A percentile compares a stretch with the other conserved stretches of the same genome.
These are phyloP conservation scores for Enteromius paludinosus DNA, from an alignment of 2,797 vertebrate genomes.

Conservation along the genomic window DNA sequence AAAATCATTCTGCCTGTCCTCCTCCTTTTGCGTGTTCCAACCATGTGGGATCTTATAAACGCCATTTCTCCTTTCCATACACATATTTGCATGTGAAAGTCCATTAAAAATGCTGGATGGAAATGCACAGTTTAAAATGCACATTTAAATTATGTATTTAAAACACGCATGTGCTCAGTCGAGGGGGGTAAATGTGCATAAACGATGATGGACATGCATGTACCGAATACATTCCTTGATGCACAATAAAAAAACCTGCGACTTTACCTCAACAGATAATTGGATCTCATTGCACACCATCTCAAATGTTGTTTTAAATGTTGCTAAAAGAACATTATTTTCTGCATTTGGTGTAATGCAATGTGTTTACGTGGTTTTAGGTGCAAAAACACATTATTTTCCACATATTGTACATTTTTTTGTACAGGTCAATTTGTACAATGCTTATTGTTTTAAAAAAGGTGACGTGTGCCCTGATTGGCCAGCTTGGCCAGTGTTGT, in stretches of 20 bases:
- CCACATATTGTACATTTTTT: too few species aligned
- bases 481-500: too few species aligned
- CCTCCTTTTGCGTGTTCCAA: background rate
- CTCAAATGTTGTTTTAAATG: too few species aligned
- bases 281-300: background rate
- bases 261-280: background rate
- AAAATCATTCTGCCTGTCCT: background rate
- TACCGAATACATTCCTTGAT: background rate
- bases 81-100: background rate
- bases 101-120: background rate
- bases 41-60: too few species aligned
- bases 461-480: too few species aligned
- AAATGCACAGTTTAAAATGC: background rate
- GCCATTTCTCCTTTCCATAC: background rate
- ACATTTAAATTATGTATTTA: background rate
- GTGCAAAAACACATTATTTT: too few species aligned
- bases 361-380: too few species aligned
- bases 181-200: background rate
- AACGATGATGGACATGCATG: background rate
- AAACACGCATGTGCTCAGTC: background rate
- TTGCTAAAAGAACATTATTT: too few species aligned
- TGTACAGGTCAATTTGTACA: too few species aligned
- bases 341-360: too few species aligned
- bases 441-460: too few species aligned
- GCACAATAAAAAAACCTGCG: background rate